These are phyloP conservation scores for Crotalus horridus DNA, from an alignment of 2,113 vertebrate genomes.

Conservation along the genomic window DNA sequence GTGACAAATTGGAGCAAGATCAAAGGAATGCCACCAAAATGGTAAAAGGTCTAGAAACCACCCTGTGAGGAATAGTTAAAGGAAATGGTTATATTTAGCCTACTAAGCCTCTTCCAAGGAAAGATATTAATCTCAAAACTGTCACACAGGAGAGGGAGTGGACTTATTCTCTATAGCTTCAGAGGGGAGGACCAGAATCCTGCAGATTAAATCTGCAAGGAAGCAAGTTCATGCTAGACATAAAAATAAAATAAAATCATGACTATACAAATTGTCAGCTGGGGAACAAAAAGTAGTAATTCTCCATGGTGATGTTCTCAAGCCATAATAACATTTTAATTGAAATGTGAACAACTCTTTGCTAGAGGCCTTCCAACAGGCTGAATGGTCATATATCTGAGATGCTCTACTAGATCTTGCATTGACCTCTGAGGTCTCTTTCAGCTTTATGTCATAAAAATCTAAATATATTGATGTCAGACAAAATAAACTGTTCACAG, in stretches of 20 bases:
- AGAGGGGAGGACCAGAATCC: not conserved
- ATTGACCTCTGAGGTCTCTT: not conserved
- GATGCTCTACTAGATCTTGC: not conserved
- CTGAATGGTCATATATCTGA: not conserved
- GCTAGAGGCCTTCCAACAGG: not conserved
- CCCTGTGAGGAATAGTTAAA: not conserved
- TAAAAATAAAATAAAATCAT: not conserved
- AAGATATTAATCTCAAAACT: not conserved
- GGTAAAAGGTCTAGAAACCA: not conserved
- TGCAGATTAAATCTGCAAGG: not conserved
- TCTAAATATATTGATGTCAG: not conserved
- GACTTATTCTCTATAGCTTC: not conserved
- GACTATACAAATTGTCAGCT: not conserved
- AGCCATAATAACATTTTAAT: not conserved
- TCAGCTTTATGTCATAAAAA: not conserved
- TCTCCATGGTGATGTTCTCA: not conserved
- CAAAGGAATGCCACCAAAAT: not conserved
- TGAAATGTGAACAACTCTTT: not conserved
- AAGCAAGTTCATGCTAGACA: not conserved
- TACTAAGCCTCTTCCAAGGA: not conserved
- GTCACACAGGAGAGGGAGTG: not conserved
- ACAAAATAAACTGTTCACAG: not conserved
- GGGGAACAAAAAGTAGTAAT: not conserved
- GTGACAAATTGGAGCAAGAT: not conserved
- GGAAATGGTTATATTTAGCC: not conserved